Evolutionary conservation across 2,888 invertebrate species (phyloP), one percentile per base, ranked within the genome.

Genomic region (Nomada lathburiana): DNA sequence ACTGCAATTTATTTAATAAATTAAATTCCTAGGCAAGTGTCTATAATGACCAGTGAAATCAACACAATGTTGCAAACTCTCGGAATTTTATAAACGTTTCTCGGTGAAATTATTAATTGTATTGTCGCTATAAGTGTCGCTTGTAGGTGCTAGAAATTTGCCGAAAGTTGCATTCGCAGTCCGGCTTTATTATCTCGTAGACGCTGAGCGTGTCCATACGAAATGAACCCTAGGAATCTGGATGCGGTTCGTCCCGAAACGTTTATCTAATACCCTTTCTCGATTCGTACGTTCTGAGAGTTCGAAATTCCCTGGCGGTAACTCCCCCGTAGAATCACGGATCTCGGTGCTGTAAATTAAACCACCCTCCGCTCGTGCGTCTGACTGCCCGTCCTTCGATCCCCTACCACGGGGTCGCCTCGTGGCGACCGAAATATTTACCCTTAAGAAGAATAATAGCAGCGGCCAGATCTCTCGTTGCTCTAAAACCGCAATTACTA

Each of bases 221-320:
- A 76, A 82, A 78, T 72, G 80, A 76, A 83, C 70, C 68, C 60
- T 76, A 63, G 83, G 80, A 88, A 86, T 86, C 83, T 80, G 79
- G 81, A 77, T 57, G 76, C 76, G 87, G 77, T 82, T 73, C 44
- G 67, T 77, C 85, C 76, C 74, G 85, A 88, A 89, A 84, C 87
- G 89, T 89, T 89, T 88, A 89, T 88, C 89, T 88, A 89, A 89
- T 88, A 80, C 83, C 82, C 86, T 62, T 74, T 75, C 75, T 69
- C 73, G 77, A 76, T 87, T 82, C 84, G 87, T 76, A 71, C 79
- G 79, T 82, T 77, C 85, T 77, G 85, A 83, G 82, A 87, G 86
- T 88, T 88, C 82, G 86, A 88, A 89, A 89, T 89, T 89, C 86
- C 81, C 84, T 75, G 79, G 76, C 65, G 84, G 78, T 80, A 87